Base-by-base conservation (phyloP, 2,888 invertebrate genomes). In the Lutraria lutraria region DNA sequence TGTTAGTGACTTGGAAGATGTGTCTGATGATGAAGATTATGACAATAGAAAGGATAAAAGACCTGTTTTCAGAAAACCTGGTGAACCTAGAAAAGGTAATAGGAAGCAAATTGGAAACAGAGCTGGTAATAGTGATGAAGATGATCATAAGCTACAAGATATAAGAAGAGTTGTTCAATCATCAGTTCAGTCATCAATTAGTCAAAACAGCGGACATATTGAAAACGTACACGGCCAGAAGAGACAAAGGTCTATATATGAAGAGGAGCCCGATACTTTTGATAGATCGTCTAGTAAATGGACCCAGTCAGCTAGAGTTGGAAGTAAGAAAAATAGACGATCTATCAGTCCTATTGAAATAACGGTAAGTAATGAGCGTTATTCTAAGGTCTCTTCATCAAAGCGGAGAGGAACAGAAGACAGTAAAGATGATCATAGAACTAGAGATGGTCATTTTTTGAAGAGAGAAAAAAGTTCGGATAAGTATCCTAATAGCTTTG, bases 301-400 rank as follows among this genome's bases (percentile, higher is more conserved):
- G 31, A 19, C 19, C 16, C 19, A 31, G 34, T 2, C 34, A 34
- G 31, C 31, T 31, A 8, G 76, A 76, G 29, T 16, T 16, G 34
- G 34, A 34, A 34, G 0, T 19, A 76, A 81, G 31, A 87, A 87
- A 60, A 83, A 29, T 53, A 10, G 53, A 29, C 86, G 89, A 54
- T 88, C 91, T 25, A 86, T 88, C n/a, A 91, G 89, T 76, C 91
- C 91, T 19, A 81, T 91, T 72, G 89, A 91, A 81, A 91, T 91
- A 34, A 91, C 91, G 15, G 91, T 91, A 52, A 89, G 83, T 81
- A 89, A 91, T 89, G 91, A 91, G n/a, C 63, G 84, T n/a, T 90
- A 81, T 76, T 56, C 87, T 21, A 87, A 83, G n/a, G 43, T 13
- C n/a, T 25, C 43, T 54, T 56, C 56, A n/a, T 29, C 72, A 19